Evolutionary conservation across 2,888 invertebrate genomes (phyloP), one percentile per base, ranked within the genome.

Genomic region (Arctia plantaginis): DNA sequence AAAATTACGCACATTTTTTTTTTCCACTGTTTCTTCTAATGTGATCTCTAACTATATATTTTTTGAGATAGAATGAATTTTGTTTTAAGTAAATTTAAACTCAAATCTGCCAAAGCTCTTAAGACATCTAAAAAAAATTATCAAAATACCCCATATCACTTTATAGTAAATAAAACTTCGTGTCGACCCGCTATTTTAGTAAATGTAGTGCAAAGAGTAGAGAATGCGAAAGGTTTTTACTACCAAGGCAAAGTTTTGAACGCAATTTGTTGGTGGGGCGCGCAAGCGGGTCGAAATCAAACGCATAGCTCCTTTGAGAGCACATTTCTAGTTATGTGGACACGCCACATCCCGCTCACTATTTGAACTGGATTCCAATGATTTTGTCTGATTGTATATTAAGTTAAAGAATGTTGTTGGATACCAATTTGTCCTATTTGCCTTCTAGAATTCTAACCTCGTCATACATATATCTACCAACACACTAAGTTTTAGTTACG

Each of bases 281-380:
- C 82, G 86, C 82, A 81, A 87, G 86, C 89, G 88, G 87, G 88
- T 79, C 84, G 88, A 90, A 91, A 91, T 91, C 92, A 92, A 92
- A 92, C 91, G 91, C 87, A 89, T 86, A 86, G 86, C 88, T 90
- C 90, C 89, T 90, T 90, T 90, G 90, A 90, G 90, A 88, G 82
- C 83, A 79, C 78, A 82, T 76, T 85, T 81, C 81, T 86, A 80
- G 80, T 80, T 82, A 82, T 85, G 79, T 85, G 81, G 80, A 76
- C 73, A 73, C 77, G 68, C 76, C 66, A 69, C 77, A 71, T 69
- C 73, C 70, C 74, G 78, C 75, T 83, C 78, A 82, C 77, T 86
- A 79, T 81, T 80, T 79, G 81, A 76, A 79, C 78, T 73, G 74
- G 66, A 72, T 85, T 75, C 77, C 66, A 77, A 82, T 83, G 75